Evolutionary conservation across 2,888 invertebrate genomes (phyloP).

Genomic region (Salpingus planirostris): DNA sequence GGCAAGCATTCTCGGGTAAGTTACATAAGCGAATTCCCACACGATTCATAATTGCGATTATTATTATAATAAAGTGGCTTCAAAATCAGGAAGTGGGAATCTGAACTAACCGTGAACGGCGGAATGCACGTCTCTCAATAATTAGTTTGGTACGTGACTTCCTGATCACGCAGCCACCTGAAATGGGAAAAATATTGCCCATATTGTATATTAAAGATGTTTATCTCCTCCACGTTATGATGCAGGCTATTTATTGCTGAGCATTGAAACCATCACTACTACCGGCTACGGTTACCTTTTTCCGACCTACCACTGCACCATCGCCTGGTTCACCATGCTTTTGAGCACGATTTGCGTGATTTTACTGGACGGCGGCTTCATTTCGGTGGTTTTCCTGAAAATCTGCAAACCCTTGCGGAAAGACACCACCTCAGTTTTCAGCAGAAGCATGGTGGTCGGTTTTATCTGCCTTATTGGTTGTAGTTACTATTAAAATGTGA

Average conservation of each 20-base stretch:
- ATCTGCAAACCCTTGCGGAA: conserved; percentile 46
- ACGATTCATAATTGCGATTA: too few relatives aligned
- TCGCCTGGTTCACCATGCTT: conserved; percentile 17
- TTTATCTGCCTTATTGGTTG: not conserved
- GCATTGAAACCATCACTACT: conserved; percentile 22
- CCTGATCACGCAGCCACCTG: too few relatives aligned
- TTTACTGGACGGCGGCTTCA: conserved; percentile 27
- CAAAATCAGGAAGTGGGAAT: too few relatives aligned
- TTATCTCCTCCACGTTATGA: too few relatives aligned
- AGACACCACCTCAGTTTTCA: conserved; percentile 48
- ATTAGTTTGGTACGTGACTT: too few relatives aligned
- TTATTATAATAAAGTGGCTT: too few relatives aligned
- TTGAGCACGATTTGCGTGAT: conserved; percentile 17
- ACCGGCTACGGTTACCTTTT: conserved; percentile 21
- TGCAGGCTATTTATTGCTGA: conserved; percentile 21
- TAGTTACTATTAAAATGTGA: conserved; percentile 1
- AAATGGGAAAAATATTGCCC: too few relatives aligned
- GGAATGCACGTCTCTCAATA: too few relatives aligned
- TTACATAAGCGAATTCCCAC: too few relatives aligned
- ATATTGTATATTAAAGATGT: too few relatives aligned
- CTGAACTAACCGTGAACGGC: too few relatives aligned
- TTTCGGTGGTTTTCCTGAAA: conserved; percentile 52
- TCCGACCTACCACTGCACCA: conserved; percentile 18
- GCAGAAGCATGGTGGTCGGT: conserved; percentile 57
- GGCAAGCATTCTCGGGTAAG: conserved; percentile 14